Conservation (phyloP, 2,113 vertebrate species). For the Ramphastos sulfuratus region DNA sequence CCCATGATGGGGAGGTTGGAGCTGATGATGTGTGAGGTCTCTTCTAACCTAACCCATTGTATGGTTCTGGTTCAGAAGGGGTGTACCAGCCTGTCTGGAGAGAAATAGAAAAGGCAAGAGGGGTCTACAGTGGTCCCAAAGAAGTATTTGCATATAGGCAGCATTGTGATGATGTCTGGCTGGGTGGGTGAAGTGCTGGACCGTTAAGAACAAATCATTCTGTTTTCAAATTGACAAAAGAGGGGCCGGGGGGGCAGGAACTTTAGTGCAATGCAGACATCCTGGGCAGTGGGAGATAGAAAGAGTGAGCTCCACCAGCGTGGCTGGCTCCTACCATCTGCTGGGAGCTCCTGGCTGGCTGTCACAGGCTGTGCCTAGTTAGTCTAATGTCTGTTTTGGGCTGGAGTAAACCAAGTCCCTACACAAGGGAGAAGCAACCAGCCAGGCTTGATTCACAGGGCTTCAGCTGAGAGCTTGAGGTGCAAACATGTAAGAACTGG, state of each 20-base stretch:
- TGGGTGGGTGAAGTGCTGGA: neutral
- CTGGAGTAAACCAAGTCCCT: neutral
- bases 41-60: no score
- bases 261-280: neutral
- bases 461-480: neutral
- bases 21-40: no score
- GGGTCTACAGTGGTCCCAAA: neutral
- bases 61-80: neutral
- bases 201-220: neutral
- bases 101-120: rapidly evolving
- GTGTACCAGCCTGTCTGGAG: neutral
- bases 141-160: neutral
- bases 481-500: neutral
- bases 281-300: neutral
- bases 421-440: rapidly evolving
- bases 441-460: neutral
- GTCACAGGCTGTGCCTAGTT: neutral
- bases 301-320: neutral
- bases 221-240: neutral
- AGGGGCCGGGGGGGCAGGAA: rapidly evolving
- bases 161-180: neutral
- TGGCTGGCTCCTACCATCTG: neutral
- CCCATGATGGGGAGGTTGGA: no score
- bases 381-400: neutral
- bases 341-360: neutral